Base-by-base conservation (phyloP, 2,888 invertebrate species). In the Aleiodes leptofemur region DNA sequence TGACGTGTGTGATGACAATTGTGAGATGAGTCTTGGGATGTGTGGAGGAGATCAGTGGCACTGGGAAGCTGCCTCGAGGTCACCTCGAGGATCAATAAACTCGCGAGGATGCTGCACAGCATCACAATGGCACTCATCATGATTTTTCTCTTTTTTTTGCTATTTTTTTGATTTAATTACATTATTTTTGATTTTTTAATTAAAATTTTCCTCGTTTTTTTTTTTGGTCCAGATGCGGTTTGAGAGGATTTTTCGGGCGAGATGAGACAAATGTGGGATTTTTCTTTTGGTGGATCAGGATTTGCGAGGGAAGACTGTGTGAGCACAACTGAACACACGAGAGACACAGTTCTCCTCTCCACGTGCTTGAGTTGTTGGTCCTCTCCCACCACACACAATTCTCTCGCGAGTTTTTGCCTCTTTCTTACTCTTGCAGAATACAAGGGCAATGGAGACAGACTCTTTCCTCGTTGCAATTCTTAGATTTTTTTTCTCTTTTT, bases 321-420 rank as follows among this genome's bases (percentile, higher is more conserved):
- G 83, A 82, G 83, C 85, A 86, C 86, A 86, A 86, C 87, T 85
- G 86, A 87, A 82, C 74, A 75, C 80, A 34, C 34, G 34, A 34
- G 80, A 82, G 82, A 80, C 82, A 83, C 84, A 82, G 80, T 23
- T 79, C 82, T 82, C 79, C 81, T 82, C 83, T 81, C 88, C 88
- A 87, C 87, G 88, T 88, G 88, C 85, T 87, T 85, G 81, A 83
- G 82, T 83, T 81, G 82, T 83, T 81, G 82, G 83, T 78, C 79
- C 83, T 79, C 82, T 83, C 85, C 85, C 72, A 73, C 77, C 75
- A 23, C 75, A 23, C 75, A 74, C 74, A 66, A 68, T 50, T 69
- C 73, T 69, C 73, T 70, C 74, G 69, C 69, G 51, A 72, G 75
- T 51, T 55, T 55, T 29, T 66, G 31, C 48, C 76, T 75, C 73